Evolutionary conservation across 2,888 invertebrate species (phyloP), one percentile per base, ranked within the genome.

Genomic region (Mycalesis mineus): DNA sequence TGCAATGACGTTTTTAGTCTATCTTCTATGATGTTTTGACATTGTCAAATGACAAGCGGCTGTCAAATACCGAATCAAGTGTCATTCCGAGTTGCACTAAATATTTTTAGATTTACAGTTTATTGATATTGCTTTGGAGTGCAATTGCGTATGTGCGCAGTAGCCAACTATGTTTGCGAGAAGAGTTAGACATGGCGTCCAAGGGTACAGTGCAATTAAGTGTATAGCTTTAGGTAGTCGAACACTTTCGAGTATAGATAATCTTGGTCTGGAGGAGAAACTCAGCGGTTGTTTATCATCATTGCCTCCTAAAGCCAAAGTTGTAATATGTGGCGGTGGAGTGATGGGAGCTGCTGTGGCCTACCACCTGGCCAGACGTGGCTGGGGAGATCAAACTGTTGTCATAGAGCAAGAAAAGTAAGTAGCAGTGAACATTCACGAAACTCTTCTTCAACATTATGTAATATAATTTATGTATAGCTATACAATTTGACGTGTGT

Each of bases 311-410:
- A 88, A 92, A 72, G 91, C 94, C 0, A 92, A 92, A 72, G 96
- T 96, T 42, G 95, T 97, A 42, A 93, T 98, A 73, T 97, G 97
- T 80, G 98, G 98, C 2, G 97, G 97, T 13, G 98, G 98, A 22
- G 93, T 97, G 42, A 95, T 97, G 91, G 98, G 97, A 4, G 95
- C 96, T 8, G 95, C 97, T 1, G 96, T 98, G 7, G 97, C 97
- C 9, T 98, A 97, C 79, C 96, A 98, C 78, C 87, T 98, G 45
- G 95, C 96, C 0, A 88, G 93, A 69, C 84, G 94, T 65, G 98
- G 97, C 52, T 95, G 95, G 94, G 96, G 95, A 7, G 88, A 91
- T 28, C 92, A 96, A 65, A 96, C 97, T 1, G 87, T 97, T 14
- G 82, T 98, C 0, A 84, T 98, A 41, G 98, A 98, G 77, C 95